A percentile compares a stretch with the other conserved stretches of the same genome.
Evolutionary conservation across 2,797 vertebrate genomes (phyloP).

Genomic region (Rhynchonycteris naso): DNA sequence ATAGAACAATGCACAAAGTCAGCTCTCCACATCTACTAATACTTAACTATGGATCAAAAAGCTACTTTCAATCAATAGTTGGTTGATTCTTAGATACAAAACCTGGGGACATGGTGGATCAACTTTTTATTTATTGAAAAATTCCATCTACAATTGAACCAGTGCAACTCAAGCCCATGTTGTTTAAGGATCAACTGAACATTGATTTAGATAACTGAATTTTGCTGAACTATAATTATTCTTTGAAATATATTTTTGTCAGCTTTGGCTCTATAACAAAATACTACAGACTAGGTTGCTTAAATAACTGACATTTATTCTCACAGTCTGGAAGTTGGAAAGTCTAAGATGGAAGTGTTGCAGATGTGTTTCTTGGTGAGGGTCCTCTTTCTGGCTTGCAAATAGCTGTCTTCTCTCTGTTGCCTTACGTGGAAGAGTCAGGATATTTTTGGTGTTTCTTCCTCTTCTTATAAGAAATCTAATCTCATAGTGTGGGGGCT

Average conservation of each 20-base stretch:
- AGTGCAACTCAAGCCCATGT: background rate
- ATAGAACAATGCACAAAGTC: background rate
- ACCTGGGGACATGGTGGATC: background rate
- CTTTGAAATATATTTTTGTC: background rate
- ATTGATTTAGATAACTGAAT: constrained; percentile 17
- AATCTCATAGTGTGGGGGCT: background rate
- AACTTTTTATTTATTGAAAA: background rate
- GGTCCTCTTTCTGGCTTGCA: background rate
- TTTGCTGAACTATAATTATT: constrained; percentile 31
- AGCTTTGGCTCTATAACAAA: background rate
- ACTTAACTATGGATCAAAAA: background rate
- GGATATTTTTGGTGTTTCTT: background rate
- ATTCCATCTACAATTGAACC: background rate
- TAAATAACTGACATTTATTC: background rate
- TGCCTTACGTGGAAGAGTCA: background rate
- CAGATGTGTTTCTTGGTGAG: background rate
- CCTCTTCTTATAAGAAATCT: background rate
- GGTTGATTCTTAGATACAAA: background rate
- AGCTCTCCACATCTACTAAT: background rate
- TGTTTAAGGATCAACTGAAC: background rate
- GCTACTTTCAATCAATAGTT: background rate
- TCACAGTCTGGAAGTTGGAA: background rate
- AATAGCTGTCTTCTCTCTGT: background rate
- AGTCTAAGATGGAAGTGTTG: background rate
- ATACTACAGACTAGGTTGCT: background rate